Evolutionary conservation across 2,797 vertebrate species (phyloP).

Genomic region (Prunella strophiata): DNA sequence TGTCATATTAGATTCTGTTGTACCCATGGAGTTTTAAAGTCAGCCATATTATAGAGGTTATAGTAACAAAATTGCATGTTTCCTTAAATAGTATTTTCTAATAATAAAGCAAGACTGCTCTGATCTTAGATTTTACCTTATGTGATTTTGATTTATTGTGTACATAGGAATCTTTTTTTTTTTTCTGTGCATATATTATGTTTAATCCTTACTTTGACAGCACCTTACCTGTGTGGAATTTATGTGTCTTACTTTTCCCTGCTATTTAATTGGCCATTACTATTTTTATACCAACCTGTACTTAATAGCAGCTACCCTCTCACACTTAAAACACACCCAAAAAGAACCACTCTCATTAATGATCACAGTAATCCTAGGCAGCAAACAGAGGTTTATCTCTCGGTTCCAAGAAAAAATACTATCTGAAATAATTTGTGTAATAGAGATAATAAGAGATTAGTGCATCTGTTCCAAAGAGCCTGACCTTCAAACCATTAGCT

Average conservation of each 20-base stretch:
- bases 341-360: constrained; percentile 52
- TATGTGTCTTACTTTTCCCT: not conserved
- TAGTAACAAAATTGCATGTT: not conserved
- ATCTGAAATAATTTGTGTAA: constrained; percentile 41
- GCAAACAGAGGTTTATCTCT: constrained; percentile 18
- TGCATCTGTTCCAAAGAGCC: constrained; percentile 35
- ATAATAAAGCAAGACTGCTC: not conserved
- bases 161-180: not conserved
- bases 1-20: not conserved
- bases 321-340: not conserved
- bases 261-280: not conserved
- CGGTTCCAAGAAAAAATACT: constrained; percentile 25
- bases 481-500: constrained; percentile 56
- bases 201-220: not conserved
- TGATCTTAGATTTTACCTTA: not conserved
- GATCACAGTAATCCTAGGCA: constrained; percentile 42
- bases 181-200: not conserved
- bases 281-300: not conserved
- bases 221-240: not conserved
- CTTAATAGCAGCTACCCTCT: not conserved
- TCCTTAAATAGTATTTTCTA: not conserved
- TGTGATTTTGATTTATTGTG: not conserved
- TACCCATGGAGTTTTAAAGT: not conserved
- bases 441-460: constrained; percentile 61
- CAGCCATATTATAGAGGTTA: not conserved